These are phyloP conservation scores for Phalanger gymnotis DNA, from an alignment of 2,797 vertebrate genomes.

Conservation along the genomic window DNA sequence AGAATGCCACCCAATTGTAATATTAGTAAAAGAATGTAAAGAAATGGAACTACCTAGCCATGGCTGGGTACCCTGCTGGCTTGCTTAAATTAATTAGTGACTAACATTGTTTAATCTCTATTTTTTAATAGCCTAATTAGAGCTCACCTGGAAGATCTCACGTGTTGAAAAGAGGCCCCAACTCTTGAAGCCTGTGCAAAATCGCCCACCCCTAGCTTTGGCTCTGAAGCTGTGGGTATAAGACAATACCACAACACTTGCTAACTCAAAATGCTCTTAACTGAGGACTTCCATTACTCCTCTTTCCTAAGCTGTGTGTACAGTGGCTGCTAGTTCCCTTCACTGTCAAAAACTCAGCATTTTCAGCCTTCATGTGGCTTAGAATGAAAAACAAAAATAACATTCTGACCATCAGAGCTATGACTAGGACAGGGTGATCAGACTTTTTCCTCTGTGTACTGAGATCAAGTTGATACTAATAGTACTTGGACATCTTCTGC, in stretches of 20 bases:
- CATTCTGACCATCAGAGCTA: not conserved
- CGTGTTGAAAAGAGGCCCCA: not conserved
- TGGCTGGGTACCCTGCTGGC: not conserved
- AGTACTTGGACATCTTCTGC: not conserved
- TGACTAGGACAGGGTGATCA: not conserved
- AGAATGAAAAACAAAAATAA: not conserved
- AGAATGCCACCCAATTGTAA: not conserved
- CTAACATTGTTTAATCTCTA: not conserved
- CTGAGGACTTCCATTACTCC: not conserved
- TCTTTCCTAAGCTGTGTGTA: not conserved
- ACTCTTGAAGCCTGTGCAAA: not conserved
- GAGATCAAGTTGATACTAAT: not conserved
- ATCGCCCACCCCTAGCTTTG: not conserved
- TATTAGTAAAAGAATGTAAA: not conserved
- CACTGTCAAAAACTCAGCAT: not conserved
- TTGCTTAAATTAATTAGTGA: not conserved
- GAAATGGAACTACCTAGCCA: not conserved
- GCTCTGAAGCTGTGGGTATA: not conserved
- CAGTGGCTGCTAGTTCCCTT: not conserved
- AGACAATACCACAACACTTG: not conserved
- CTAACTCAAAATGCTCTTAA: not conserved
- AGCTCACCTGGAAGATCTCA: not conserved
- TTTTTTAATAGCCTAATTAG: not conserved
- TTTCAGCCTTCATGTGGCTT: not conserved
- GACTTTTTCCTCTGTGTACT: not conserved